Percentiles rank a stretch among this genome's conserved stretches.
These are phyloP conservation scores for Heteractis magnifica DNA, from an alignment of 92 coral and sea anemone species.

Conservation along the genomic window DNA sequence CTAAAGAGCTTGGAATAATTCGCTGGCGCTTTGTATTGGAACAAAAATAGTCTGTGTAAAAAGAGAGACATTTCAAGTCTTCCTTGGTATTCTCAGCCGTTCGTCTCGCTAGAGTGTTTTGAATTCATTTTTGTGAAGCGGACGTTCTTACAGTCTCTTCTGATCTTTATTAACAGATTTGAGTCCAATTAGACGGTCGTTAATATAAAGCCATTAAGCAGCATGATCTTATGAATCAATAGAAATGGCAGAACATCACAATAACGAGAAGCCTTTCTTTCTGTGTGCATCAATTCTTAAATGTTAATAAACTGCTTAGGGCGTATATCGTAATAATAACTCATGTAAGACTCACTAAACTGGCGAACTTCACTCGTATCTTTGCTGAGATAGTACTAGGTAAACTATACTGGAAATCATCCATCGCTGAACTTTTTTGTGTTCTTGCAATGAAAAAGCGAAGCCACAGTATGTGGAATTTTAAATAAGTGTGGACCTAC, in stretches of 20 bases:
- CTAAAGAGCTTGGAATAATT: not conserved
- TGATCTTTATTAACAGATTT: conserved; percentile 17
- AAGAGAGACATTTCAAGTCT: not conserved
- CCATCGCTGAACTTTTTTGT: not conserved
- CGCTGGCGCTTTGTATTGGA: not conserved
- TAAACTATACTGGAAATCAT: not conserved
- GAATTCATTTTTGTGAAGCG: not conserved
- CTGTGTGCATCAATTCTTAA: not conserved
- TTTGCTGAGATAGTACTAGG: not conserved
- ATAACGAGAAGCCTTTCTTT: not conserved
- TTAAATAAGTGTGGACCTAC: no score
- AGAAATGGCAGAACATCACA: not conserved
- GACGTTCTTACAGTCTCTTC: not conserved
- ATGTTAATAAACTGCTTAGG: conserved; percentile 1
- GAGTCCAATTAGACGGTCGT: conserved; percentile 14
- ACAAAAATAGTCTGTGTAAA: not conserved
- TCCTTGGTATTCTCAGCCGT: not conserved
- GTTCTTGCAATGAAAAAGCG: not conserved
- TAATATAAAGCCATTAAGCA: not conserved
- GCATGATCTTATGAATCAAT: conserved; percentile 2
- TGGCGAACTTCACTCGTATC: not conserved
- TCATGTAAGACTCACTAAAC: not conserved
- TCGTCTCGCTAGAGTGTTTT: not conserved
- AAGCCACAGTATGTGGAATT: no score
- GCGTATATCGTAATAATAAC: not conserved